Base-by-base conservation (phyloP, 1,140 invertebrate genomes). In the Drosophila insularis region DNA sequence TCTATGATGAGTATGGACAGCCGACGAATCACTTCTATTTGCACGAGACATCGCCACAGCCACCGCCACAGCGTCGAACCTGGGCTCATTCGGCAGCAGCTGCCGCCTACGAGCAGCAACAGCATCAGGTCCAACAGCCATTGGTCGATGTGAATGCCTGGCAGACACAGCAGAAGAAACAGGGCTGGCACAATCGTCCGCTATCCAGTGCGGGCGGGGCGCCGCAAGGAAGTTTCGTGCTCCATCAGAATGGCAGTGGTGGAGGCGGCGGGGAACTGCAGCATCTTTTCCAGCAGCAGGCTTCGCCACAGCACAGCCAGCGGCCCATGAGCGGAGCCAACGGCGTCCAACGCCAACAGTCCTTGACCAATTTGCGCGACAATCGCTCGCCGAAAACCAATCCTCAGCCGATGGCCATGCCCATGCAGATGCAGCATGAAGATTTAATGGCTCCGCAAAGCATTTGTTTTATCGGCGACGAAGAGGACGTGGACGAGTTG, bases 391-490 rank as follows among this genome's bases (percentile, higher is more conserved):
- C 89, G 37, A 91, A 81, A 65, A 71, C 78, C 4, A 63, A 72
- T 32, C 71, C 66, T 10, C 70, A 72, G 59, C 63, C 69, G 6
- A 80, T 91, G 82, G 96, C 96, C 77, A 97, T 97, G 19, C 96
- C 71, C 0, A 74, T 89, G 71, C 64, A 74, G 2, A 71, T 87
- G 74, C 86, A 90, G 54, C 74, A 79, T 11, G 87, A 91, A 54
- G 87, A 91, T 55, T 89, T 91, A 75, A 91, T 91, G 90, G 97
- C 97, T 84, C 97, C 97, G 7, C 97, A 98, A 92, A 97, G 96
- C 93, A 97, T 98, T 76, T 98, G 97, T 32, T 98, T 98, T 89
- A 97, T 97, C 78, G 97, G 96, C 91, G 95, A 95, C 90, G 93
- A 90, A 32, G 92, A 93, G 68, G 92, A 92, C 59, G 85, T 92